A percentile compares a stretch with the other conserved stretches of the same genome.
Conservation (phyloP, 35 echinoderm and acorn worm species). For the Anneissia japonica region DNA sequence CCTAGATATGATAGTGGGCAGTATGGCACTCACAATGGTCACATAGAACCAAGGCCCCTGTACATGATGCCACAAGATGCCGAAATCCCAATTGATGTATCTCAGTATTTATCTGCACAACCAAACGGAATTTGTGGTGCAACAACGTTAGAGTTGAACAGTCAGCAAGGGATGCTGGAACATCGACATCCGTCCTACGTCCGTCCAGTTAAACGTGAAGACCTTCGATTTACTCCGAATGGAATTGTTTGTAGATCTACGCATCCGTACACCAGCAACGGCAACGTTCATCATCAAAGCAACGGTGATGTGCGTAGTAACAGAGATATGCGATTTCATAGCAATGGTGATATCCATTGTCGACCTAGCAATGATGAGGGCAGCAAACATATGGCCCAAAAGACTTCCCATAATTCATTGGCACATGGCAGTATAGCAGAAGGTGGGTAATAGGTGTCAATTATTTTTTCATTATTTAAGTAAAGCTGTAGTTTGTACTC, state of each 20-base stretch:
- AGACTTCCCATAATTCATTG: not conserved
- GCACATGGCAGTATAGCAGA: not conserved
- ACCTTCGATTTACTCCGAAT: not conserved
- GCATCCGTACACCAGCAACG: not conserved
- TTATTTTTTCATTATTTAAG: too few species aligned
- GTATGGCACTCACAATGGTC: conserved; percentile 20
- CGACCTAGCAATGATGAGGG: not conserved
- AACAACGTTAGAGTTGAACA: not conserved
- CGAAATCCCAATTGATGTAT: not conserved
- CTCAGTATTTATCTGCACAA: not conserved
- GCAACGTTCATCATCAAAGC: not conserved
- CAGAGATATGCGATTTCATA: not conserved
- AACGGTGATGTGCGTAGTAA: not conserved
- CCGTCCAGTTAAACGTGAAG: not conserved
- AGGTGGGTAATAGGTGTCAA: too few species aligned
- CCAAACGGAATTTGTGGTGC: not conserved
- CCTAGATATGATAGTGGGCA: not conserved
- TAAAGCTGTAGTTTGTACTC: too few species aligned
- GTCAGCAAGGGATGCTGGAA: not conserved
- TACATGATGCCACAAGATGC: conserved; percentile 69
- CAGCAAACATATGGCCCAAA: not conserved
- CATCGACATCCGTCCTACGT: not conserved
- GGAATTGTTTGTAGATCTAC: not conserved
- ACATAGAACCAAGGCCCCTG: conserved; percentile 53
- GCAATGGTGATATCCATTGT: not conserved